These are phyloP conservation scores for Recurvirostra avosetta DNA, from an alignment of 2,113 vertebrate genomes.

Conservation along the genomic window DNA sequence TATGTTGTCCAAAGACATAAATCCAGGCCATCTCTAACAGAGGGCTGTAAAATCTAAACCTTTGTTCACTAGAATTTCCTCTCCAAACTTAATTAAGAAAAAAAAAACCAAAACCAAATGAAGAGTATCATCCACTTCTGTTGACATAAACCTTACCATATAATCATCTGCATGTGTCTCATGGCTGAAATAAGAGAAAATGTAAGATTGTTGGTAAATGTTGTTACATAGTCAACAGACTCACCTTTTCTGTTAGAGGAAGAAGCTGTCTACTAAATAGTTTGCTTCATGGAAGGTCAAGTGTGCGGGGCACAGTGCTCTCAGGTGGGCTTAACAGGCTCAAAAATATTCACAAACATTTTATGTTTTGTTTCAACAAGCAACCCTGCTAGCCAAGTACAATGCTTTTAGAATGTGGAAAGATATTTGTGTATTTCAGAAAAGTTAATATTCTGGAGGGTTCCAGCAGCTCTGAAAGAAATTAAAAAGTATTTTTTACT, in stretches of 20 bases:
- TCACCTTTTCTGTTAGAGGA: not conserved
- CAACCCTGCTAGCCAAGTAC: not conserved
- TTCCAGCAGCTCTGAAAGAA: not conserved
- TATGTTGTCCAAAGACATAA: not conserved
- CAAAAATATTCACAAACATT: not conserved
- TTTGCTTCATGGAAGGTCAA: not conserved
- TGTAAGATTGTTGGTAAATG: not conserved
- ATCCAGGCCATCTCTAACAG: not conserved
- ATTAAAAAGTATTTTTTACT: not conserved
- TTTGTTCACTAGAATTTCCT: not conserved
- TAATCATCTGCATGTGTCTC: not conserved
- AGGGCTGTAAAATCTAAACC: not conserved
- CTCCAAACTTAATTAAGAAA: not conserved
- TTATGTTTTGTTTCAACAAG: not conserved
- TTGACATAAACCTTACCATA: not conserved
- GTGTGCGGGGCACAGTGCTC: not conserved
- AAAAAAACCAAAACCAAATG: not conserved
- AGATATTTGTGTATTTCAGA: not conserved
- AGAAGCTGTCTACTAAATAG: not conserved
- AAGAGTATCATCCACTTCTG: not conserved
- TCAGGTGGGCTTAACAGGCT: not conserved
- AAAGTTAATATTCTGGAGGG: not conserved
- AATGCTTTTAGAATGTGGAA: not conserved
- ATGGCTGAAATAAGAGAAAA: not conserved
- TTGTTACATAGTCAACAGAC: not conserved